These are phyloP conservation scores for Percina caprodes DNA, from an alignment of 2,113 vertebrate species.

Conservation along the genomic window DNA sequence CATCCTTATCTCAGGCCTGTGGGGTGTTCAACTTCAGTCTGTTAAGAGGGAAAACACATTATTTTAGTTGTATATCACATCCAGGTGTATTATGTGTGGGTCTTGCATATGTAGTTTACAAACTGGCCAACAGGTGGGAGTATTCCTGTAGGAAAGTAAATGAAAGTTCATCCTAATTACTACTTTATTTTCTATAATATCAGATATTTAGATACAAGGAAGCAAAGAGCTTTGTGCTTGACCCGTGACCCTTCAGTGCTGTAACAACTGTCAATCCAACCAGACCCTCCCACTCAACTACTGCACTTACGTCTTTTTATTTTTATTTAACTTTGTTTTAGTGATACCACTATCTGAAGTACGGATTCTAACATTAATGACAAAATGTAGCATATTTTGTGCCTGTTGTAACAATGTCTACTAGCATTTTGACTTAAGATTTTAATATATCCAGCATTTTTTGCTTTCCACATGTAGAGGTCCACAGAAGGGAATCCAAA, in stretches of 20 bases:
- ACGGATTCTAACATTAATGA: conserved; percentile 45
- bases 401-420: conserved; percentile 38
- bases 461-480: conserved; percentile 29
- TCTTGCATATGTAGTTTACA: conserved; percentile 13
- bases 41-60: conserved; percentile 18
- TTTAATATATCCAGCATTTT: conserved; percentile 49
- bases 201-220: not conserved
- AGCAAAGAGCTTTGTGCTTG: not conserved
- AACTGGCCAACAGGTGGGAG: conserved; percentile 28
- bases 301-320: conserved; percentile 61
- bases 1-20: conserved; percentile 30
- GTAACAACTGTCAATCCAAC: not conserved
- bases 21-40: conserved; percentile 27
- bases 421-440: conserved; percentile 44
- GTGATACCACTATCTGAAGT: conserved; percentile 26
- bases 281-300: conserved; percentile 14
- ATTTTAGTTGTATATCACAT: conserved; percentile 14
- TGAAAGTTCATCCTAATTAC: not conserved
- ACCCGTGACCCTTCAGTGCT: conserved; percentile 17
- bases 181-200: not conserved
- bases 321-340: conserved; percentile 54
- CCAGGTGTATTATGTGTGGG: not conserved
- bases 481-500: conserved; percentile 48
- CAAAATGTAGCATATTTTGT: conserved; percentile 26
- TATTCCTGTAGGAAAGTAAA: not conserved